phyloP scores from a whole-genome alignment of 2,888 invertebrate genomes.

The Uropetala carovei region DNA sequence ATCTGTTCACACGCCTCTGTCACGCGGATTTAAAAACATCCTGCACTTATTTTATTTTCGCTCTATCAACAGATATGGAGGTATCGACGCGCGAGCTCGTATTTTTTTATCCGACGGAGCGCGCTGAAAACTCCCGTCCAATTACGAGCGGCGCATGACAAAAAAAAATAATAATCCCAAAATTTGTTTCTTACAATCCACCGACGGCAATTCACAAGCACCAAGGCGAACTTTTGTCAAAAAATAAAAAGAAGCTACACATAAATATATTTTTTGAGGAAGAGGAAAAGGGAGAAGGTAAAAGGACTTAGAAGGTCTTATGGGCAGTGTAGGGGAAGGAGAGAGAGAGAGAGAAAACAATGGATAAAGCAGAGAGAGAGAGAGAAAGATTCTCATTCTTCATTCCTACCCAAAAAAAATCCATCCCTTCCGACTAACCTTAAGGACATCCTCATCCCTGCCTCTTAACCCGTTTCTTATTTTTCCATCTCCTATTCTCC shows the following conservation, averaged over 20 bases:
- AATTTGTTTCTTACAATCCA: conserved; percentile 3
- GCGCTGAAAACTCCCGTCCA: background rate
- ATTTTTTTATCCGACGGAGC: background rate
- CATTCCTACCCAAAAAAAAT: conserved; percentile 19
- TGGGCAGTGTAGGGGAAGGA: background rate
- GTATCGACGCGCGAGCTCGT: background rate
- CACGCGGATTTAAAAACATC: too few species aligned
- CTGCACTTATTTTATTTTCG: too few species aligned
- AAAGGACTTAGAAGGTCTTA: background rate
- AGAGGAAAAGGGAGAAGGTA: background rate
- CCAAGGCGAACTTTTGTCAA: conserved; percentile 12
- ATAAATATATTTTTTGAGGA: background rate
- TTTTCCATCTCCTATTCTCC: background rate
- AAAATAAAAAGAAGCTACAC: background rate
- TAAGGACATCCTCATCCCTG: background rate
- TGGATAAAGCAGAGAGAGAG: conserved; percentile 21
- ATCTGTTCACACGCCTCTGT: too few species aligned
- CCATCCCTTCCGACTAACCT: conserved; percentile 27
- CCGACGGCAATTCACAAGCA: conserved; percentile 17
- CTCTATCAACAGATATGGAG: background rate
- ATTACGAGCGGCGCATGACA: background rate
- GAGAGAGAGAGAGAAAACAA: conserved; percentile 23
- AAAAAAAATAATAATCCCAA: background rate
- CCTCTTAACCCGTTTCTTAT: background rate
- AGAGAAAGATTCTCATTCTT: conserved; percentile 1